phyloP scores from a whole-genome alignment of 2,888 invertebrate genomes.

The Mactromeris polynyma region DNA sequence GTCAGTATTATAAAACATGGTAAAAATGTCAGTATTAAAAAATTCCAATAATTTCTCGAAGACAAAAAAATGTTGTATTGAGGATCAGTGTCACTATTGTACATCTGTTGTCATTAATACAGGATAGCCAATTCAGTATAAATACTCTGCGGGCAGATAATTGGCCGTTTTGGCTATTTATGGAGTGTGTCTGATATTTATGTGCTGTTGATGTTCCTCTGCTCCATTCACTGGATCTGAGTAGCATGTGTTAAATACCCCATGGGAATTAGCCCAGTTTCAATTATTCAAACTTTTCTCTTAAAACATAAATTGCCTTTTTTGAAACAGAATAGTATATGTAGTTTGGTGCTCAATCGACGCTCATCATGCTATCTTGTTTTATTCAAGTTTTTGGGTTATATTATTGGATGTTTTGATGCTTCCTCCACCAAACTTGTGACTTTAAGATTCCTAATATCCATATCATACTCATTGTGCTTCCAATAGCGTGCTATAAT shows the following conservation, averaged over 20 bases:
- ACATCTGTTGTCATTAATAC: neutral
- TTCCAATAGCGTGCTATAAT: too few relatives aligned
- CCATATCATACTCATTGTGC: too few relatives aligned
- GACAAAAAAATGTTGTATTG: too few relatives aligned
- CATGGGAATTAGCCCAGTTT: neutral
- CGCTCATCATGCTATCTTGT: too few relatives aligned
- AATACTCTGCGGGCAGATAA: neutral
- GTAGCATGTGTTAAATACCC: conserved; percentile 3
- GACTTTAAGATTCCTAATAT: too few relatives aligned
- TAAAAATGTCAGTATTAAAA: too few relatives aligned
- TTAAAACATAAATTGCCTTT: conserved; percentile 8
- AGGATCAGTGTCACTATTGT: neutral
- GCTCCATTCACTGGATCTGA: neutral
- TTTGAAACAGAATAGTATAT: neutral
- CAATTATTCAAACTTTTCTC: conserved; percentile 8
- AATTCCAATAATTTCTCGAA: too few relatives aligned
- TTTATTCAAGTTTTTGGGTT: too few relatives aligned
- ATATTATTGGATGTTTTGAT: too few relatives aligned
- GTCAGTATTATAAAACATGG: neutral
- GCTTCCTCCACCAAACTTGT: too few relatives aligned
- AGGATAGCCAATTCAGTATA: neutral
- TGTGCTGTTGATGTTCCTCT: neutral
- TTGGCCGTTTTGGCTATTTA: neutral
- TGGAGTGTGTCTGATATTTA: neutral
- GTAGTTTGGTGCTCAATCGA: neutral